Conservation (phyloP, 2,113 vertebrate species). For the Brachypteracias leptosomus region DNA sequence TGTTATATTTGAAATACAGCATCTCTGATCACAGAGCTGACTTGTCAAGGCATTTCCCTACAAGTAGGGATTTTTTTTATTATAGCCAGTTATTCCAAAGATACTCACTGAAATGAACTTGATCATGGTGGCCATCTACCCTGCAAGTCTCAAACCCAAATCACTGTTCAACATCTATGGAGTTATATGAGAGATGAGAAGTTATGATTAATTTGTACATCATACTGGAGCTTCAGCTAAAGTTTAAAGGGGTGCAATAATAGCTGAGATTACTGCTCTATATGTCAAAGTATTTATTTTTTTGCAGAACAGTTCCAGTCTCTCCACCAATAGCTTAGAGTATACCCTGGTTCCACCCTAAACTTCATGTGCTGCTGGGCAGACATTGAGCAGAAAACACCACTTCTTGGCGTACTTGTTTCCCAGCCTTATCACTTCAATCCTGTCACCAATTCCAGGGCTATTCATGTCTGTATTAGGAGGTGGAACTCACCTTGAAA, state of each 20-base stretch:
- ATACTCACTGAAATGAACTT: neutral
- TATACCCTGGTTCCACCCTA: neutral
- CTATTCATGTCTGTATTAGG: neutral
- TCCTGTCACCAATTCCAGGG: neutral
- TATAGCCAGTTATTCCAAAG: neutral
- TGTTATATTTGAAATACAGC: neutral
- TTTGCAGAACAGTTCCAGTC: neutral
- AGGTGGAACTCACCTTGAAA: neutral
- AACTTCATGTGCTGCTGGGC: accelerated
- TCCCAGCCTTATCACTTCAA: neutral
- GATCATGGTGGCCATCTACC: neutral
- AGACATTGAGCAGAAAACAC: neutral
- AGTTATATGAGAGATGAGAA: neutral
- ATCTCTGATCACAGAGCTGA: neutral
- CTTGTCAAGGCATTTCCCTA: neutral
- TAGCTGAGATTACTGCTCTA: neutral
- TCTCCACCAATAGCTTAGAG: neutral
- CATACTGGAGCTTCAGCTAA: neutral
- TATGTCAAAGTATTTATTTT: neutral
- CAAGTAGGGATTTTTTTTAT: neutral
- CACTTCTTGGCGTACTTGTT: neutral
- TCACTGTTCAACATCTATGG: neutral
- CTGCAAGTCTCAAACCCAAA: neutral
- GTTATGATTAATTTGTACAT: neutral
- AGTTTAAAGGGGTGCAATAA: neutral